A percentile compares a stretch with the other conserved stretches of the same genome.
Evolutionary conservation across 2,113 vertebrate genomes (phyloP).

Genomic region (Platanista minor): DNA sequence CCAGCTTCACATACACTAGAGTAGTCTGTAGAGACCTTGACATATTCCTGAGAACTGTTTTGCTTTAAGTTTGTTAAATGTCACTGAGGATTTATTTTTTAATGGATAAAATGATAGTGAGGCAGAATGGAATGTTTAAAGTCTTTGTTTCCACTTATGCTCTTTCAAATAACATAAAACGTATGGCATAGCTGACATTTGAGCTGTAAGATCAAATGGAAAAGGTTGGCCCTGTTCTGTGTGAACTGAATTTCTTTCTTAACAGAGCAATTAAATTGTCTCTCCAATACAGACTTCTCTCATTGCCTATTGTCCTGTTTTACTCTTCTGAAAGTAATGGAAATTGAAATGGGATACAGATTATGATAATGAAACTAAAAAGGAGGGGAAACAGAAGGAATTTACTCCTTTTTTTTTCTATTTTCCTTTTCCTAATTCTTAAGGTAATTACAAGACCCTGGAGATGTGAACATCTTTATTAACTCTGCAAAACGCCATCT

Average conservation of each 20-base stretch:
- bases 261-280: slow-evolving; percentile 38
- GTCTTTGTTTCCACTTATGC: slow-evolving; percentile 34
- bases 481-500: slow-evolving; percentile 59
- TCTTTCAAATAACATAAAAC: slow-evolving; percentile 20
- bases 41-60: slow-evolving; percentile 5
- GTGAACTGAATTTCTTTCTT: slow-evolving; percentile 26
- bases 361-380: slow-evolving; percentile 37
- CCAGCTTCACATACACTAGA: neutral
- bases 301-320: neutral
- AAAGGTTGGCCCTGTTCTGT: slow-evolving; percentile 7
- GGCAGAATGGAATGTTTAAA: slow-evolving; percentile 37
- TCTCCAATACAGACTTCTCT: slow-evolving; percentile 5
- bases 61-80: slow-evolving; percentile 33
- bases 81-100: neutral
- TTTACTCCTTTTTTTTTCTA: neutral
- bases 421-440: slow-evolving; percentile 49
- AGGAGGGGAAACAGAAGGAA: neutral
- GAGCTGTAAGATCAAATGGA: slow-evolving; percentile 33
- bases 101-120: neutral
- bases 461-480: slow-evolving; percentile 54
- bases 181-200: slow-evolving; percentile 23
- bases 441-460: slow-evolving; percentile 46
- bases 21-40: slow-evolving; percentile 19
- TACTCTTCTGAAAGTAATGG: slow-evolving; percentile 33
- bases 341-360: slow-evolving; percentile 40